These are phyloP conservation scores for Xylocopa sonorina DNA, from an alignment of 1,140 invertebrate genomes.

Conservation along the genomic window DNA sequence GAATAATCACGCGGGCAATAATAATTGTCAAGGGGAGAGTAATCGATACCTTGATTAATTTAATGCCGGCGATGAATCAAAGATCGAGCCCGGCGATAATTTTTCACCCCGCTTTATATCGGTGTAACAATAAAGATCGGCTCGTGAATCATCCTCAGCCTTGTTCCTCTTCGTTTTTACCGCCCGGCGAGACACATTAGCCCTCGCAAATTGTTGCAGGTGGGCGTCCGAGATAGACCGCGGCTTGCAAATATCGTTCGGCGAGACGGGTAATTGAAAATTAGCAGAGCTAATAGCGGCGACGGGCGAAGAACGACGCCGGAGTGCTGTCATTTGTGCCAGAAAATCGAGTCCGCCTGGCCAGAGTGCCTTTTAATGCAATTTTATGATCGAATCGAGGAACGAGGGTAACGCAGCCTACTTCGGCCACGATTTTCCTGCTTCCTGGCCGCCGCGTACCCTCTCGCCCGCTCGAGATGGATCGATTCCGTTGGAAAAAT, in stretches of 20 bases:
- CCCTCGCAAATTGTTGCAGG: constrained; percentile 58
- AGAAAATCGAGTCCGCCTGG: constrained; percentile 74
- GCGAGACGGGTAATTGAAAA: constrained; percentile 77
- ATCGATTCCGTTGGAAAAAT: background rate
- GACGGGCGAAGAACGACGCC: constrained; percentile 68
- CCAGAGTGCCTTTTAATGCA: constrained; percentile 77
- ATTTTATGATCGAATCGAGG: constrained; percentile 72
- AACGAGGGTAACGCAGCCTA: constrained; percentile 56
- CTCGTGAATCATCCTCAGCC: constrained; percentile 7
- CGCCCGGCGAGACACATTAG: constrained; percentile 21
- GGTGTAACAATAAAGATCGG: background rate
- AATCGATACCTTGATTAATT: background rate
- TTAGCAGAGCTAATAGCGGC: constrained; percentile 76
- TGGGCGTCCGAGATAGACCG: constrained; percentile 55
- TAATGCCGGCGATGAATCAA: background rate
- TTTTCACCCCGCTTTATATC: background rate
- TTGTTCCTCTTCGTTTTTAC: background rate
- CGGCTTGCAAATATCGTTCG: constrained; percentile 75
- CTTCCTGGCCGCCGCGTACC: background rate
- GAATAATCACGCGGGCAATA: background rate
- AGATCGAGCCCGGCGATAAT: too few relatives aligned
- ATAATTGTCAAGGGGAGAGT: background rate
- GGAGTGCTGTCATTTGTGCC: constrained; percentile 73
- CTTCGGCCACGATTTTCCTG: constrained; percentile 70
- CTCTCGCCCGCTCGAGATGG: background rate